phyloP scores from a whole-genome alignment of 2,888 invertebrate species.

The Aspidiotus rigidus region DNA sequence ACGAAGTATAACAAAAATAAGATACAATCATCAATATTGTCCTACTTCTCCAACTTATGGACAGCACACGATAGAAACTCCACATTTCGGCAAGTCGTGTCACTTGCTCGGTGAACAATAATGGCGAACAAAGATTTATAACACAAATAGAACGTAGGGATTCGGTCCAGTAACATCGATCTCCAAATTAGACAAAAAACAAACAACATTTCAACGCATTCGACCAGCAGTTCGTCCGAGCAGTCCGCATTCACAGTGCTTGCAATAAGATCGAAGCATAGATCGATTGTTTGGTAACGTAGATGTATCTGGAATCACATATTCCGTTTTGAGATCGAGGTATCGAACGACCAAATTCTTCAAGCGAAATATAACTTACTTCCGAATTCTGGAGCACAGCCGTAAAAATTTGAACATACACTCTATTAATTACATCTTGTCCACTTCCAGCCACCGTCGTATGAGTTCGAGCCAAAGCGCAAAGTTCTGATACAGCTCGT shows the following conservation, averaged over 20 bases:
- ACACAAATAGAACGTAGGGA: slow-evolving; percentile 19
- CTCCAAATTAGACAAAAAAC: slow-evolving; percentile 4
- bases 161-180: slow-evolving; percentile 15
- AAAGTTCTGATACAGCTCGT: background rate
- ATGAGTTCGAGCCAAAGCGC: background rate
- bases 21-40: background rate
- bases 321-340: no score
- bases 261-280: slow-evolving; percentile 21
- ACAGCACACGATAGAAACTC: slow-evolving; percentile 9
- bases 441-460: no score
- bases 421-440: no score
- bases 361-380: no score
- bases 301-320: slow-evolving; percentile 4
- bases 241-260: background rate
- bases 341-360: no score
- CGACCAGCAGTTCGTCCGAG: slow-evolving; percentile 6
- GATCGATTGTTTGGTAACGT: slow-evolving; percentile 17
- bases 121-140: slow-evolving; percentile 15
- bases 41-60: slow-evolving; percentile 27
- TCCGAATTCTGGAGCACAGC: no score
- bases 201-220: slow-evolving; percentile 19
- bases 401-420: no score
- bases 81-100: background rate
- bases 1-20: background rate
- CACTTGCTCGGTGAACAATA: background rate